These are phyloP conservation scores for Aphyosemion australe DNA, from an alignment of 2,113 vertebrate genomes.

Conservation along the genomic window DNA sequence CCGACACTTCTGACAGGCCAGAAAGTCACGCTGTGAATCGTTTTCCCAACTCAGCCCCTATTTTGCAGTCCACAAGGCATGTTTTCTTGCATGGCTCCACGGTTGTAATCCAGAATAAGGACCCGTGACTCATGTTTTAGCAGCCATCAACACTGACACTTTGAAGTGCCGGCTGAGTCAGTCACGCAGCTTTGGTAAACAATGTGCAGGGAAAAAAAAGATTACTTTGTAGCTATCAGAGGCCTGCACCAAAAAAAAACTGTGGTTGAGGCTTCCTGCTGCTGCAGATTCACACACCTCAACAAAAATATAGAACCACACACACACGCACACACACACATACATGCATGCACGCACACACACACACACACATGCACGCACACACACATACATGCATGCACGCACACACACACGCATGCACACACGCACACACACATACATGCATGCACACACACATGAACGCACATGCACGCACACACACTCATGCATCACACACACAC, in stretches of 20 bases:
- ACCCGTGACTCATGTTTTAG: constrained; percentile 44
- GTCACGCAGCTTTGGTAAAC: constrained; percentile 50
- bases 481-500: constrained; percentile 9
- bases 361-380: neutral
- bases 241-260: neutral
- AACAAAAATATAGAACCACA: constrained; percentile 25
- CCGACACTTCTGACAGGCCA: constrained; percentile 20
- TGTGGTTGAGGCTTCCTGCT: constrained; percentile 42
- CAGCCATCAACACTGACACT: constrained; percentile 34
- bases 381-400: too few relatives aligned
- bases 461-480: too few relatives aligned
- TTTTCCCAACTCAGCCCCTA: constrained; percentile 20
- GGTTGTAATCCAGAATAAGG: constrained; percentile 51
- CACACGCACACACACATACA: neutral
- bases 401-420: neutral
- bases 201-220: constrained; percentile 28
- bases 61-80: constrained; percentile 34
- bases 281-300: constrained; percentile 45
- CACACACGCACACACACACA: neutral
- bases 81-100: constrained; percentile 22
- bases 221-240: constrained; percentile 33
- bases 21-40: constrained; percentile 3
- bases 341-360: neutral
- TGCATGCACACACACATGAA: too few relatives aligned
- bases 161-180: constrained; percentile 35